Percentiles rank a stretch among this genome's conserved stretches.
Conservation (phyloP, 92 coral and sea anemone species). For the Metridium senile region DNA sequence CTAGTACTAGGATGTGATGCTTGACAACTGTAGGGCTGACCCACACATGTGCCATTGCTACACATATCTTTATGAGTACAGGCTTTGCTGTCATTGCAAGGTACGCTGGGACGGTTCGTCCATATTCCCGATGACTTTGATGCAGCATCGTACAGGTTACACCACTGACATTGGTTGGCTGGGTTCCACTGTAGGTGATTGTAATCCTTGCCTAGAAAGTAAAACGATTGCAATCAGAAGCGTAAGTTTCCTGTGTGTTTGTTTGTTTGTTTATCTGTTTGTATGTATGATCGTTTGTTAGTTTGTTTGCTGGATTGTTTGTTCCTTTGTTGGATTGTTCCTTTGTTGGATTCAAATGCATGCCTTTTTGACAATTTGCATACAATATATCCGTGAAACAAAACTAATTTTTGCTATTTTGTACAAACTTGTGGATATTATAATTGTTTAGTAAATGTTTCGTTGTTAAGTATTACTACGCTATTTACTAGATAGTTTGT, state of each 20-base stretch:
- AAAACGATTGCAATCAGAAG: too few relatives aligned
- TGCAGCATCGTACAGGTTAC: slow-evolving; percentile 69
- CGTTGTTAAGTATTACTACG: too few relatives aligned
- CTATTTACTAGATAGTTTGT: too few relatives aligned
- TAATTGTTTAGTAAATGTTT: too few relatives aligned
- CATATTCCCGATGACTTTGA: slow-evolving; percentile 63
- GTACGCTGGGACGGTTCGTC: slow-evolving; percentile 72
- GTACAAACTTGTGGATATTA: too few relatives aligned
- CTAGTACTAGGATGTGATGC: slow-evolving; percentile 57
- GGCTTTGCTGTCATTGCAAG: slow-evolving; percentile 73
- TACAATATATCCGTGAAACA: too few relatives aligned
- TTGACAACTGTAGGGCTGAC: slow-evolving; percentile 71
- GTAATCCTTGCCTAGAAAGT: slow-evolving; percentile 69
- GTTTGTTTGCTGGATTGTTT: too few relatives aligned
- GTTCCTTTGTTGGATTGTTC: too few relatives aligned
- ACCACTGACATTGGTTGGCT: slow-evolving; percentile 83
- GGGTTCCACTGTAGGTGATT: slow-evolving; percentile 73
- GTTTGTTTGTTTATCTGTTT: background rate
- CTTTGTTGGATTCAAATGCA: too few relatives aligned
- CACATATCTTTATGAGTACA: slow-evolving; percentile 83
- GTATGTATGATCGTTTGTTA: too few relatives aligned
- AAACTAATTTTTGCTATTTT: too few relatives aligned
- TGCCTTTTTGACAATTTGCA: too few relatives aligned
- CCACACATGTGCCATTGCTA: slow-evolving; percentile 51
- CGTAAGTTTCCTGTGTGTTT: background rate